Base-by-base conservation (phyloP, 2,113 vertebrate genomes). In the Myotis brandtii region DNA sequence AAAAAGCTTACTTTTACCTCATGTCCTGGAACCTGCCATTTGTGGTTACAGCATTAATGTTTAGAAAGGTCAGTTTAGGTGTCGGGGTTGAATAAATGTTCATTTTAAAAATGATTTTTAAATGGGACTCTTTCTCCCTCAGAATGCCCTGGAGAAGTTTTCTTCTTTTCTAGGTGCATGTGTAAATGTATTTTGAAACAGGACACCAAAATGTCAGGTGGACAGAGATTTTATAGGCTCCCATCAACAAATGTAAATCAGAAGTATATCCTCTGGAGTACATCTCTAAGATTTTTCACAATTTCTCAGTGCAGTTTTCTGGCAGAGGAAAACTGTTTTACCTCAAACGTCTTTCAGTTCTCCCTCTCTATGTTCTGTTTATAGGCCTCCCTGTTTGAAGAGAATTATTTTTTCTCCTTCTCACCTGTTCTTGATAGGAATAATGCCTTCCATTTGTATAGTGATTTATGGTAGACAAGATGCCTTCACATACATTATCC, bases 21-120 rank as follows among this genome's bases (percentile, higher is more conserved):
- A 30, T 56, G 54, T 92, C 66, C 93, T 92, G 77, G 88, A 96
- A 94, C 52, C 77, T 86, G 59, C n/a, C 92, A 90, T 96, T 92
- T 96, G 85, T 95, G 94, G 88, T 82, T 91, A 88, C 40, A 50
- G 75, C 84, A 92, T 88, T 92, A 92, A 94, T 93, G 32, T 91
- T 97, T 95, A 95, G 59, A 95, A 97, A 97, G 87, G 95, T 95
- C 95, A 95, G 88, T 95, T 91, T 62, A 92, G 90, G 95, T 95
- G 91, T 90, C 59, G 67, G 23, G 54, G 46, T 56, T 88, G 80
- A 52, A 89, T 92, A 93, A 95, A 94, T 92, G 30, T 67, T 87
- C 48, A 6, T 50, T 92, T 95, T 94, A 50, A 76, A 69, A 59
- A 85, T 83, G 27, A 77, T 73, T 85, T 95, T 83, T 95, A 76